Base-by-base conservation (phyloP, 2,888 invertebrate species). In the Pocota personata region DNA sequence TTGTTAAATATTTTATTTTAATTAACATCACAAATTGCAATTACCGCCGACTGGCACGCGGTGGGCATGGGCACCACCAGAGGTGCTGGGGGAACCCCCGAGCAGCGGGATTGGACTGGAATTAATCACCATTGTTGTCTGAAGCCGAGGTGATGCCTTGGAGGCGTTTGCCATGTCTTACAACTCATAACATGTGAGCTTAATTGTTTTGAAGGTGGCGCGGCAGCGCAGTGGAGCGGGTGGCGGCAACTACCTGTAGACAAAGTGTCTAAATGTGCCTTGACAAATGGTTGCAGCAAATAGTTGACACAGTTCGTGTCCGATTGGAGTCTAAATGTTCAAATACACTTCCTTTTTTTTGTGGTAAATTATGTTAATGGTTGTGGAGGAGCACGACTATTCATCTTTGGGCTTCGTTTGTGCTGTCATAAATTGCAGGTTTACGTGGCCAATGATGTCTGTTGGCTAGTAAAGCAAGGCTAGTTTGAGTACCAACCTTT, bases 21-120 rank as follows among this genome's bases (percentile, higher is more conserved):
- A 86, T 86, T 86, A 86, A 82, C 82, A 82, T 86, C 86, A 86
- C 86, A 86, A 86, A 86, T 86, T 72, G 86, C 86, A 86, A 86
- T 86, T 86, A 82, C 76, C 55, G 35, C 71, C 76, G 71, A 79
- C 76, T 83, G 64, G 40, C 24, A 32, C 40, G 37, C 35, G 35
- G 46, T n/a, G 35, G 3, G 35, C 35, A 35, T 16, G 7, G 30
- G 35, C 35, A 35, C n/a, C 32, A 19, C 10, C 27, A 32, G 32
- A 48, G 32, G 24, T 52, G 16, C n/a, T 3, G 0, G 32, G 37
- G 27, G 35, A 48, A 32, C 37, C 32, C 35, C 12, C n/a, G 40
- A 30, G 24, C 46, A 37, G 62, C 46, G 30, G 35, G 66, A 72
- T 78, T 37, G 37, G 67, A 62, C 64, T 76, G 60, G 67, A 77